A percentile compares a stretch with the other conserved stretches of the same genome.
These are phyloP conservation scores for Hemichromis elongatus DNA, from an alignment of 2,113 vertebrate species.

Conservation along the genomic window DNA sequence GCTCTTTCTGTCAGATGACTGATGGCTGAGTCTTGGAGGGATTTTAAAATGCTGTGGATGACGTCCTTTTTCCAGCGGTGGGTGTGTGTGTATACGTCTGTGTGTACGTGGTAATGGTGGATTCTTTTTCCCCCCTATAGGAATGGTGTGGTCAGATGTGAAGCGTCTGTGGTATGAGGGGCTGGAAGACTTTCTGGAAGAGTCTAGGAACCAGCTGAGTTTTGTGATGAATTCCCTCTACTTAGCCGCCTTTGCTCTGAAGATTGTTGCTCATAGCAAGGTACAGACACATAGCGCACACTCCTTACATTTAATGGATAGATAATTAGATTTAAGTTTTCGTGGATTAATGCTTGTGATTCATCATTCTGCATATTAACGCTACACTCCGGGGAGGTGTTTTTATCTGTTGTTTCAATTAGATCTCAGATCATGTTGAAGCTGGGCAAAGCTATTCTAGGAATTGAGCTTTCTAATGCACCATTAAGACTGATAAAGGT, in stretches of 20 bases:
- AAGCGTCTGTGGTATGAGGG: constrained; percentile 97
- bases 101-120: background rate
- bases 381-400: background rate
- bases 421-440: background rate
- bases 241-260: constrained; percentile 93
- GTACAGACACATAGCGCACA: constrained; percentile 57
- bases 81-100: background rate
- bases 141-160: constrained; percentile 99
- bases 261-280: constrained; percentile 96
- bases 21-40: constrained; percentile 1
- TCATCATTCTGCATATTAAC: background rate
- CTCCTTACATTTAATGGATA: background rate
- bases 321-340: background rate
- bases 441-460: background rate
- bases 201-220: constrained; percentile 96
- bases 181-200: constrained; percentile 94
- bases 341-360: background rate
- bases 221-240: constrained; percentile 99
- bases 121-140: constrained; percentile 62
- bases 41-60: constrained; percentile 18
- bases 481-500: background rate
- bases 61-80: background rate
- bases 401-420: background rate
- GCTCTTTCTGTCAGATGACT: constrained; percentile 6
- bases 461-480: background rate